phyloP scores from a whole-genome alignment of 2,888 invertebrate species.

The Galerucella nymphaeae region DNA sequence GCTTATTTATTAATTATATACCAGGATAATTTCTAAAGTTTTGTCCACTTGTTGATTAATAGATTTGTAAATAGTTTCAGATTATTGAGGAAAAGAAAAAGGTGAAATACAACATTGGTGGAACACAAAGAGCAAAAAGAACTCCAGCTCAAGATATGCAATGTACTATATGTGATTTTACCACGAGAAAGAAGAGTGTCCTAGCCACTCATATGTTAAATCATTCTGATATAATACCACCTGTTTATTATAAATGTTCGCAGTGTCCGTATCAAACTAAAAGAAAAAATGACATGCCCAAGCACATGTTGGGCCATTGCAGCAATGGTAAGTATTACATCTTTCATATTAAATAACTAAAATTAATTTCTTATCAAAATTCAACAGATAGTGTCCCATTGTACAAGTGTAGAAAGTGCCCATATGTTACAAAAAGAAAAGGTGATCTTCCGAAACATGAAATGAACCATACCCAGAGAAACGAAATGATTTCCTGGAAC shows the following conservation, averaged over 20 bases:
- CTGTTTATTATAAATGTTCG: constrained; percentile 46
- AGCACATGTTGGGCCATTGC: constrained; percentile 51
- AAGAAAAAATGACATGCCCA: constrained; percentile 51
- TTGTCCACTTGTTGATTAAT: not conserved
- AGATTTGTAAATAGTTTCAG: not conserved
- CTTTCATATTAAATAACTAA: not conserved
- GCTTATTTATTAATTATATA: not conserved
- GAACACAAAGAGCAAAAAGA: constrained; percentile 19
- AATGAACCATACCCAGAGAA: constrained; percentile 40
- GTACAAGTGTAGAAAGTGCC: constrained; percentile 47
- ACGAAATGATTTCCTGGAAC: constrained; percentile 32
- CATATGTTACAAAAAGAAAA: constrained; percentile 48
- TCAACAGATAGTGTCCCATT: constrained; percentile 33
- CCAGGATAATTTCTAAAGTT: not conserved
- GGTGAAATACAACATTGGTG: not conserved
- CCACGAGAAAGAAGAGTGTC: constrained; percentile 28
- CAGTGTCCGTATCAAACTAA: constrained; percentile 51
- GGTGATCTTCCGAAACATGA: constrained; percentile 47
- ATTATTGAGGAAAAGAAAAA: not conserved
- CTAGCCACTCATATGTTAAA: constrained; percentile 31
- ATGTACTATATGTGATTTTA: constrained; percentile 19
- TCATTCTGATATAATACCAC: constrained; percentile 30
- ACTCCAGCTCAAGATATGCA: constrained; percentile 23
- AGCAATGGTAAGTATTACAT: constrained; percentile 40
- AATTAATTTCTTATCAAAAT: not conserved